These are phyloP conservation scores for Callionymus lyra DNA, from an alignment of 2,113 vertebrate genomes.

Conservation along the genomic window DNA sequence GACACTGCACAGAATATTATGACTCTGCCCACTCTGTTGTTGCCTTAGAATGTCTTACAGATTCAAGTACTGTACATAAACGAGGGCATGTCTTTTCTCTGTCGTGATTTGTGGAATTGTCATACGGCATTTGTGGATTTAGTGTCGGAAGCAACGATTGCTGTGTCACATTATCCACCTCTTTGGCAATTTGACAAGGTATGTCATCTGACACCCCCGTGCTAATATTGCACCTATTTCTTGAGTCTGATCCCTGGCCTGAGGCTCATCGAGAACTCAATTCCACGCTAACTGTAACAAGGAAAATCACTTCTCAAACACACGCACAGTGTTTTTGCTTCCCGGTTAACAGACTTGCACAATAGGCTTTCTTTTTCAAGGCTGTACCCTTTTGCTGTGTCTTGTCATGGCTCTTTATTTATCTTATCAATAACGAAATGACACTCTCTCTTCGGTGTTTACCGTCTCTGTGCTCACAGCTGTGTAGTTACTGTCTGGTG, in stretches of 20 bases:
- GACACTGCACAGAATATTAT: conserved; percentile 19
- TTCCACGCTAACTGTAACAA: conserved; percentile 32
- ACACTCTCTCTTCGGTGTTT: conserved; percentile 18
- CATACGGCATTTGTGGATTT: conserved; percentile 8
- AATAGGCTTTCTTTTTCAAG: neutral
- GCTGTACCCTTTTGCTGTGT: conserved; percentile 11
- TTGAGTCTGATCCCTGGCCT: conserved; percentile 27
- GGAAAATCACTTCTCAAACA: conserved; percentile 33
- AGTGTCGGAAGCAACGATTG: conserved; percentile 1
- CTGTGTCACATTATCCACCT: conserved; percentile 29
- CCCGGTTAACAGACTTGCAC: no score
- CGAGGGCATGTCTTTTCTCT: neutral
- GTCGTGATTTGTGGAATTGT: conserved; percentile 9
- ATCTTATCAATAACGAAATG: conserved; percentile 20
- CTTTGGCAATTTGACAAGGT: conserved; percentile 42
- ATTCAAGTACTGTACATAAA: no score
- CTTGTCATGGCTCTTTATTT: conserved; percentile 11
- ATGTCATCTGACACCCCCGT: conserved; percentile 39
- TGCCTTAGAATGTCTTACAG: neutral
- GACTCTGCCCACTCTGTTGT: conserved; percentile 5
- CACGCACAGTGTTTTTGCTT: no score
- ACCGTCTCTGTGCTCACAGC: conserved; percentile 20
- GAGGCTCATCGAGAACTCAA: conserved; percentile 27
- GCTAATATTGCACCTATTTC: conserved; percentile 28
- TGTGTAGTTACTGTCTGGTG: conserved; percentile 27